These are phyloP conservation scores for Allophyes oxyacanthae DNA, from an alignment of 2,888 invertebrate species.

Conservation along the genomic window DNA sequence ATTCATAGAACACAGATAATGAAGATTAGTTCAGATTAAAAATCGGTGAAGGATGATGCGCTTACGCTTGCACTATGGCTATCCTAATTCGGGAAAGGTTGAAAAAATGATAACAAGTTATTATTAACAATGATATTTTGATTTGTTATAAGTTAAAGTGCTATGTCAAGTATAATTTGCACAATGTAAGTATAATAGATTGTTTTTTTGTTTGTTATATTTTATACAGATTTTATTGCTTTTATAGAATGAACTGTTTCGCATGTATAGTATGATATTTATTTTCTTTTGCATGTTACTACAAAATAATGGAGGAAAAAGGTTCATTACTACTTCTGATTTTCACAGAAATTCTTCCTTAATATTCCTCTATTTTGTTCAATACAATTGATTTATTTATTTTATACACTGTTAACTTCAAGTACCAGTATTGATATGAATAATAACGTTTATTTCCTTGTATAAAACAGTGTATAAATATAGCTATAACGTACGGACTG, in stretches of 20 bases:
- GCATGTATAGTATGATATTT: slow-evolving; percentile 79
- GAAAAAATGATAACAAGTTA: slow-evolving; percentile 56
- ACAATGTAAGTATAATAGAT: slow-evolving; percentile 84
- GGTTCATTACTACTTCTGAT: slow-evolving; percentile 4
- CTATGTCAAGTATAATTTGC: slow-evolving; percentile 73
- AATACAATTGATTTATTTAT: slow-evolving; percentile 10
- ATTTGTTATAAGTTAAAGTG: slow-evolving; percentile 67
- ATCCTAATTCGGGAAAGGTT: slow-evolving; percentile 74
- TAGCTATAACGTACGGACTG: slow-evolving; percentile 39
- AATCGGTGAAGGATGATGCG: slow-evolving; percentile 78
- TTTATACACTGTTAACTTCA: slow-evolving; percentile 37
- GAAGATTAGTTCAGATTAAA: slow-evolving; percentile 58
- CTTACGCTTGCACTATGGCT: slow-evolving; percentile 81
- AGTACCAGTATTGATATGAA: slow-evolving; percentile 9
- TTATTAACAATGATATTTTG: slow-evolving; percentile 62
- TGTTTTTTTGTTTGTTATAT: slow-evolving; percentile 64
- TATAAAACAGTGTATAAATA: slow-evolving; percentile 44
- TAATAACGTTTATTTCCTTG: slow-evolving; percentile 40
- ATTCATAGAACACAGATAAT: slow-evolving; percentile 51
- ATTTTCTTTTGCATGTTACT: slow-evolving; percentile 61
- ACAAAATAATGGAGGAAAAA: slow-evolving; percentile 43
- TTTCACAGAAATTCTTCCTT: slow-evolving; percentile 6
- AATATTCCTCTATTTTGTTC: slow-evolving; percentile 43
- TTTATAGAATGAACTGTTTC: slow-evolving; percentile 84
- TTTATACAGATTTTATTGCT: slow-evolving; percentile 66